Conservation (phyloP, 2,797 vertebrate genomes). For the Harpagifer antarcticus region DNA sequence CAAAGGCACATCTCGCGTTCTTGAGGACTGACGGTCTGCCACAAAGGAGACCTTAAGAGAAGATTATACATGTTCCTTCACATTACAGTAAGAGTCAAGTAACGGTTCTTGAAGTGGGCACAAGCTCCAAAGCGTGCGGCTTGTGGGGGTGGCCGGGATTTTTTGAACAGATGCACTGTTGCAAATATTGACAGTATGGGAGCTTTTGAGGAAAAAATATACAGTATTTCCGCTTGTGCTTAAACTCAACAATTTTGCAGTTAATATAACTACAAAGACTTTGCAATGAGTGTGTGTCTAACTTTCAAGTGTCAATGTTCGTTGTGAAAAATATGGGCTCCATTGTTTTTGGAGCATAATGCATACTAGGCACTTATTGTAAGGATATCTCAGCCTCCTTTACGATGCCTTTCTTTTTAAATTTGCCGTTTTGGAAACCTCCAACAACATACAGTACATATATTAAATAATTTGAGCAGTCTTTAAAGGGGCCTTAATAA, state of each 20-base stretch:
- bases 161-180: no score
- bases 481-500: background rate
- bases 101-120: background rate
- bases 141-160: no score
- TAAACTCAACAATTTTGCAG: background rate
- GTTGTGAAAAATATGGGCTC: background rate
- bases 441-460: background rate
- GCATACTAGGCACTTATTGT: background rate
- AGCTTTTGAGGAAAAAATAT: no score
- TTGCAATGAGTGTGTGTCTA: no score
- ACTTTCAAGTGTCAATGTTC: background rate
- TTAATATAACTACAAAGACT: background rate
- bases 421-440: background rate
- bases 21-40: conserved; percentile 68
- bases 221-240: background rate
- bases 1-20: conserved; percentile 55
- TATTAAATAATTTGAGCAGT: background rate
- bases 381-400: background rate
- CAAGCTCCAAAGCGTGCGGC: no score
- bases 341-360: background rate
- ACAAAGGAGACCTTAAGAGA: conserved; percentile 70
- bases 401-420: background rate
- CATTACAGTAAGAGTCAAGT: background rate
- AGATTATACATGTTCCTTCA: background rate
- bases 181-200: no score